These are phyloP conservation scores for Drosophila prolongata DNA, from an alignment of 2,888 invertebrate species.

Conservation along the genomic window DNA sequence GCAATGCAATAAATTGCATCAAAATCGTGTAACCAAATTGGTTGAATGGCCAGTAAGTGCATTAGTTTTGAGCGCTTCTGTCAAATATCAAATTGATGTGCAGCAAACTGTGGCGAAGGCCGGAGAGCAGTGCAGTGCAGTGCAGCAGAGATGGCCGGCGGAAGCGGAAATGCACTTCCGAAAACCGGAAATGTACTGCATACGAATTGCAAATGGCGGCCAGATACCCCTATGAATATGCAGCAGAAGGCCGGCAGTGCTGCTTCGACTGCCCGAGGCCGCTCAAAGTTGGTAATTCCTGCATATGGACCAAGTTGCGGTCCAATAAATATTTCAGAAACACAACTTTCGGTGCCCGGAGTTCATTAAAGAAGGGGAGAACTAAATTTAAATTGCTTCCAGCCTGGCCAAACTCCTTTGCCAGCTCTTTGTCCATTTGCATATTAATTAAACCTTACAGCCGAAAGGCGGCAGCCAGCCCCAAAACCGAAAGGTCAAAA, in stretches of 20 bases:
- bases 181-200: constrained; percentile 76
- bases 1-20: constrained; percentile 71
- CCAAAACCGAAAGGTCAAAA: constrained; percentile 69
- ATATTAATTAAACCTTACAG: constrained; percentile 77
- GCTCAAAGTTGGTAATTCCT: constrained; percentile 2
- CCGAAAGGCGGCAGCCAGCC: constrained; percentile 28
- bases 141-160: constrained; percentile 40
- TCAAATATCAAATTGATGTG: constrained; percentile 66
- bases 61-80: constrained; percentile 51
- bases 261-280: neutral
- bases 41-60: constrained; percentile 76
- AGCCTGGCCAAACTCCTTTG: constrained; percentile 28
- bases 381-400: constrained; percentile 46
- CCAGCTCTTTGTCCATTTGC: constrained; percentile 59
- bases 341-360: constrained; percentile 14
- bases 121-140: neutral
- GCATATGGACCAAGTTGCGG: constrained; percentile 27
- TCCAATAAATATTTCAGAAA: constrained; percentile 59
- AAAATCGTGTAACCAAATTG: constrained; percentile 73
- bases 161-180: constrained; percentile 78
- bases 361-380: constrained; percentile 48
- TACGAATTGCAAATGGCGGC: constrained; percentile 68
- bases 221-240: constrained; percentile 42
- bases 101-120: constrained; percentile 40
- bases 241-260: constrained; percentile 7